Evolutionary conservation across 1,140 invertebrate genomes (phyloP).

Genomic region (Macrostomum lignano): DNA sequence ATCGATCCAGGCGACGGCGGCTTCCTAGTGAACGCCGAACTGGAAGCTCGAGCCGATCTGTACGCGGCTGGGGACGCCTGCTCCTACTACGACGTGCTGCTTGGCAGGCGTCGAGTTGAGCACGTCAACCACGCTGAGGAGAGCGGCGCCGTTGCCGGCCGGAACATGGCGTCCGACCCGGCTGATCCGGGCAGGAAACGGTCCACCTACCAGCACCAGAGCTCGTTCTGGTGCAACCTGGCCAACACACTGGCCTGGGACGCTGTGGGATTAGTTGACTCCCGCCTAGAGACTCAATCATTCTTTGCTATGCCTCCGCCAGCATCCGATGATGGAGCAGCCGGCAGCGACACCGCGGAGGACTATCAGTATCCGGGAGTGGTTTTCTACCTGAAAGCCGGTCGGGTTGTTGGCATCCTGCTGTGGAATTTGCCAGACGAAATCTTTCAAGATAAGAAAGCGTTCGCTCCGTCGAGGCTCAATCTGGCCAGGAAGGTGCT

Average conservation of each 20-base stretch:
- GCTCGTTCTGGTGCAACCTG: conserved; percentile 55
- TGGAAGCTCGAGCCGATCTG: conserved; percentile 52
- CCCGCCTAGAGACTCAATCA: conserved; percentile 49
- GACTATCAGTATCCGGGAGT: conserved; percentile 32
- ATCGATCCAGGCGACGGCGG: conserved; percentile 48
- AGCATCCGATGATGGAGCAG: not conserved
- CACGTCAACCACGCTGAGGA: conserved; percentile 82
- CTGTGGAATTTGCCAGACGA: conserved; percentile 48
- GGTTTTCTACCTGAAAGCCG: conserved; percentile 56
- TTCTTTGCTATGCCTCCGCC: conserved; percentile 42
- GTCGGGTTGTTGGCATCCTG: conserved; percentile 59
- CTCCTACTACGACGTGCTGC: conserved; percentile 56
- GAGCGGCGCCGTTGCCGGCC: conserved; percentile 60
- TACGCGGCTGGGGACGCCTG: conserved; percentile 82
- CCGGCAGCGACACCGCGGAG: not conserved
- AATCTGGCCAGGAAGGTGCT: conserved; percentile 6
- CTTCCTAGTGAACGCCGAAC: conserved; percentile 61
- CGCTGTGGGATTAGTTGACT: conserved; percentile 70
- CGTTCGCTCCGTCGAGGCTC: not conserved
- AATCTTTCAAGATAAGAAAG: not conserved
- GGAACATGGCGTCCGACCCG: conserved; percentile 49
- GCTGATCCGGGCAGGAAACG: not conserved
- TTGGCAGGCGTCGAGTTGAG: conserved; percentile 45
- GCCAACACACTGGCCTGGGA: conserved; percentile 69
- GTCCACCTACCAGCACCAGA: conserved; percentile 1